These are phyloP conservation scores for Mellilla xanthometata DNA, from an alignment of 2,888 invertebrate species.

Conservation along the genomic window DNA sequence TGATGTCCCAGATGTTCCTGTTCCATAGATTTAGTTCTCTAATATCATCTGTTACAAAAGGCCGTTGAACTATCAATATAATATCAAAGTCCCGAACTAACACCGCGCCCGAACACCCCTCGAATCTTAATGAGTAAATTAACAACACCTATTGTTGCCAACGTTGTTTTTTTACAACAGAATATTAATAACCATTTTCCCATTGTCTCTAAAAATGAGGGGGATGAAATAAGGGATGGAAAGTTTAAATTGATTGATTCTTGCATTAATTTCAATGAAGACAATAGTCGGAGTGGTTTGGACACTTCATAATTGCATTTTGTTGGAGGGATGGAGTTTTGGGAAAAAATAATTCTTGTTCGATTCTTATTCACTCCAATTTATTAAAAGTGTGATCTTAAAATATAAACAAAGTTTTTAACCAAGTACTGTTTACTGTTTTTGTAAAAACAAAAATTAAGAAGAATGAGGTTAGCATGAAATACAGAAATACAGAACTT, in stretches of 20 bases:
- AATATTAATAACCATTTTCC: slow-evolving; percentile 78
- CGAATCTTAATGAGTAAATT: slow-evolving; percentile 81
- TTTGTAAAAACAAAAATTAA: too few species aligned
- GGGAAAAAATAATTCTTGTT: slow-evolving; percentile 6
- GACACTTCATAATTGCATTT: slow-evolving; percentile 68
- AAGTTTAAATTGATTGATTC: slow-evolving; percentile 76
- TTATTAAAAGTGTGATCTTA: too few species aligned
- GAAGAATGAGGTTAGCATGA: too few species aligned
- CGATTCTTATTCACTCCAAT: background rate
- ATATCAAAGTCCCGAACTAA: slow-evolving; percentile 36
- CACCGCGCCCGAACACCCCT: slow-evolving; percentile 53
- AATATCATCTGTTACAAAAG: slow-evolving; percentile 2
- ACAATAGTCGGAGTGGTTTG: slow-evolving; percentile 68
- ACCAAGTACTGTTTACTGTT: too few species aligned
- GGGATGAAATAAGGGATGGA: slow-evolving; percentile 49
- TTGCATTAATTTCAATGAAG: slow-evolving; percentile 80
- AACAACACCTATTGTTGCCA: slow-evolving; percentile 79
- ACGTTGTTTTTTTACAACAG: slow-evolving; percentile 67
- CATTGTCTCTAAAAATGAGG: slow-evolving; percentile 60
- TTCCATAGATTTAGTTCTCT: too few species aligned
- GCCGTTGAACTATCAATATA: slow-evolving; percentile 31
- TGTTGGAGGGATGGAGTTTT: slow-evolving; percentile 26
- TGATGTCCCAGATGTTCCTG: too few species aligned
- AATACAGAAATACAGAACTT: too few species aligned
- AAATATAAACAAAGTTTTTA: too few species aligned